Percentiles rank a stretch among this genome's conserved stretches.
Evolutionary conservation across 2,113 vertebrate genomes (phyloP).

Genomic region (Barbus barbus): DNA sequence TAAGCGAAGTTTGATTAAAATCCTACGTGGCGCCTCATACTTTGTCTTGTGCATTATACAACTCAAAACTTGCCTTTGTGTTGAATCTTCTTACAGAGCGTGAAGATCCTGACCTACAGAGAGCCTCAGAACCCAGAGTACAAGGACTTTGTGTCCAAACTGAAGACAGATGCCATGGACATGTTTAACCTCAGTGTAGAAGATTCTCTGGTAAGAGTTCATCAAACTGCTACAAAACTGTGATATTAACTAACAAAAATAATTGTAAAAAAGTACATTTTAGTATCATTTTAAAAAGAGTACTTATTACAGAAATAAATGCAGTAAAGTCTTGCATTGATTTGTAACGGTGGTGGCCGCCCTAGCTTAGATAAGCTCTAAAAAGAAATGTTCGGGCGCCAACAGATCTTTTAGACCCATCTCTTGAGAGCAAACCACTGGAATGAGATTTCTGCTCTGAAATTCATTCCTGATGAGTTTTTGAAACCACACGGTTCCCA

Average conservation of each 20-base stretch:
- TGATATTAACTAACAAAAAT: not conserved
- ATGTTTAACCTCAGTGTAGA: constrained; percentile 52
- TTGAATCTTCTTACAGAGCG: constrained; percentile 39
- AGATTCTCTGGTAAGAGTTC: constrained; percentile 50
- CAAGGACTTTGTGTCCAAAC: constrained; percentile 47
- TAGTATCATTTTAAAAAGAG: not conserved
- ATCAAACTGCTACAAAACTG: not conserved
- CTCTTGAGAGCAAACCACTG: not conserved
- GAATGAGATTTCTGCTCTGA: constrained; percentile 22
- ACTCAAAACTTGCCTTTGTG: constrained; percentile 10
- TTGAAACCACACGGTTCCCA: not conserved
- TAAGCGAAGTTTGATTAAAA: too few relatives aligned
- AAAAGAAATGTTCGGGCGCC: too few relatives aligned
- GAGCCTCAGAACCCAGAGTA: constrained; percentile 52
- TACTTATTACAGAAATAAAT: too few relatives aligned
- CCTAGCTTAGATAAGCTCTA: too few relatives aligned
- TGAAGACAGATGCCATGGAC: constrained; percentile 49
- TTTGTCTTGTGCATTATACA: not conserved
- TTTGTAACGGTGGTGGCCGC: too few relatives aligned
- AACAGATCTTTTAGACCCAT: not conserved
- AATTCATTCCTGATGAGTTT: constrained; percentile 27
- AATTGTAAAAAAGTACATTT: not conserved
- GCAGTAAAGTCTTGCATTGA: not conserved
- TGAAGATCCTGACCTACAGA: constrained; percentile 58
- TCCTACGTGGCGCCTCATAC: too few relatives aligned